Conservation (phyloP, 2,797 vertebrate genomes). For the Acipenser ruthenus region DNA sequence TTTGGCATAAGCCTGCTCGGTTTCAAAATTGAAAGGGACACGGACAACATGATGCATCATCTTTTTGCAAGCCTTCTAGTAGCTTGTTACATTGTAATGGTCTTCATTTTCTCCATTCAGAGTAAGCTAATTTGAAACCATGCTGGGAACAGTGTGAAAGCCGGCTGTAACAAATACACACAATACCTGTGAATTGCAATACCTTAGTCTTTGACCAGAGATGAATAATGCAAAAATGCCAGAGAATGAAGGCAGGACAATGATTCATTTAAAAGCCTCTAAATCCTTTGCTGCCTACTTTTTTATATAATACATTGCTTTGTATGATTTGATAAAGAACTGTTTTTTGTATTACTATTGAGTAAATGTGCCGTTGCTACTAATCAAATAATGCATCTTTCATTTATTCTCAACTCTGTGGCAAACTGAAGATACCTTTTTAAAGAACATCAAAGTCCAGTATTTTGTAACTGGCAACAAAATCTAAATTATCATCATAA, state of each 20-base stretch:
- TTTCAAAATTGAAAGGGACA: constrained; percentile 27
- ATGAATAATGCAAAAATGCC: constrained; percentile 7
- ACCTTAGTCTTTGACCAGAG: constrained; percentile 9
- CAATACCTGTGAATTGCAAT: constrained; percentile 23
- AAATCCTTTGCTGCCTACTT: constrained; percentile 18
- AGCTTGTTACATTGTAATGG: constrained; percentile 11
- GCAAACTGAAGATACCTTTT: constrained; percentile 13
- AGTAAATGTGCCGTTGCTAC: constrained; percentile 28
- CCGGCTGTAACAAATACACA: constrained; percentile 11
- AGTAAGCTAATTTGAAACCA: constrained; percentile 4
- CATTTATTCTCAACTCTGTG: constrained; percentile 26
- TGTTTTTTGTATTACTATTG: constrained; percentile 24
- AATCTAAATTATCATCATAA: constrained; percentile 21
- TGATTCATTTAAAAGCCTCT: constrained; percentile 35
- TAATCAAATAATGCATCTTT: constrained; percentile 28
- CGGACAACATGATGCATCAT: not conserved
- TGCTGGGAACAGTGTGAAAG: constrained; percentile 4
- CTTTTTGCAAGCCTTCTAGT: constrained; percentile 10
- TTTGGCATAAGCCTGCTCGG: constrained; percentile 27
- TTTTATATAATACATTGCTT: constrained; percentile 27
- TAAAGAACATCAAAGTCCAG: constrained; percentile 1
- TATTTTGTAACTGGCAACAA: constrained; percentile 2
- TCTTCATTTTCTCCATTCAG: constrained; percentile 13
- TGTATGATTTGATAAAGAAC: constrained; percentile 24
- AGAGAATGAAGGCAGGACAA: constrained; percentile 19